Base-by-base conservation (phyloP, 2,797 vertebrate genomes). In the Sebastes nivosus region DNA sequence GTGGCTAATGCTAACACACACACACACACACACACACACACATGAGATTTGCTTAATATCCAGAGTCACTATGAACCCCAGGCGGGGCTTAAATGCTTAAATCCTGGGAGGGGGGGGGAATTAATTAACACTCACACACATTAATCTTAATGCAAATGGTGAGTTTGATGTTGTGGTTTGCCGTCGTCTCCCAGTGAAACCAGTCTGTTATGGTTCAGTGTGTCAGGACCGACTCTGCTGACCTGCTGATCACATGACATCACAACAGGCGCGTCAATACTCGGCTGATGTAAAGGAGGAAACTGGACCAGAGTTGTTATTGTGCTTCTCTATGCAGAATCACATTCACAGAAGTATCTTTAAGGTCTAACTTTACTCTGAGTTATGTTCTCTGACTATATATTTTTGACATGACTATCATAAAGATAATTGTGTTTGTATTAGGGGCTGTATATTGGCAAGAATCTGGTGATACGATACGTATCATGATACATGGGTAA, bases 41-140 rank as follows among this genome's bases (percentile, higher is more conserved):
- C 42, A 36, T 69, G 83, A 78, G 79, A 83, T 84, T 72, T 72
- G 61, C 34, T 77, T 80, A 77, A 83, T 72, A 85, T 85, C 46
- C 24, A 82, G 64, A 87, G 74, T 70, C 83, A 76, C 72, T 72
- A 12, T 75, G 78, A 89, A 87, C 73, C 82, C 29, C 72, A 61
- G 81, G 81, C 83, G 63, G 75, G 30, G 73, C 63, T 91, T 89
- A 86, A 86, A 80, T 0, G n/a, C 82, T 83, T 77, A 86, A 86
- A 80, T 0, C 18, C 82, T 83, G 76, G 22, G 29, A 73, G 29
- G 50, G 60, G 30, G 50, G 30, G 59, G 42, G 74, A 84, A 84
- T 91, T 86, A 86, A 91, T 88, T 84, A 83, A 8, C 4, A 22
- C n/a, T 6, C 27, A 59, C 50, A 57, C 55, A 52, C 32, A 8